Evolutionary conservation across 2,888 invertebrate species (phyloP), one percentile per base, ranked within the genome.

Genomic region (Corbicula japonica): DNA sequence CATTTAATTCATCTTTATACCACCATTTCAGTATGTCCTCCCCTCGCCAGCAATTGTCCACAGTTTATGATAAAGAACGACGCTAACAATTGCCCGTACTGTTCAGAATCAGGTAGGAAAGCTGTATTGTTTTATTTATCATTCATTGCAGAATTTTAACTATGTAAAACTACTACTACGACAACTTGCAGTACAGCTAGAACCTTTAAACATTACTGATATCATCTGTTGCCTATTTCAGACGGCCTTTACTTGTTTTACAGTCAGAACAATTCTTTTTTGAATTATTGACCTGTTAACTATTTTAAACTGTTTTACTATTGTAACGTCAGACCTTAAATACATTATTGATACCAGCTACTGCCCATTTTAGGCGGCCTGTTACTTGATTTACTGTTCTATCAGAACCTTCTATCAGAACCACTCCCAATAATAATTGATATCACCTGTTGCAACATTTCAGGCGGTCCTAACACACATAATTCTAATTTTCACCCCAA

Each of bases 21-120:
- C n/a, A n/a, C n/a, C n/a, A 41, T 61, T 62, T 30, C 62, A 62
- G 62, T 62, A 10, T 62, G 62, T 62, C 62, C 62, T 10, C 6
- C 62, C n/a, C 23, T 62, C 8, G 46, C 44, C 10, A 62, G 48
- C 62, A 62, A 62, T 30, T 62, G 62, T 46, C 62, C 62, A 32
- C 46, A 44, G n/a, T 62, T 62, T 21, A 30, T 62, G 62, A 18
- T 62, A 0, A 62, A 44, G n/a, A 21, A 46, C 21, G 62, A 62
- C 32, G 46, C 46, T 30, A 62, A 62, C 32, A 32, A 62, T 18
- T 62, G 62, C 23, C 32, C 62, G 0, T 44, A 46, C 6, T 62
- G 62, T 32, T 46, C 62, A 30, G 10, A 46, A n/a, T 30, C 62
- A 62, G 62, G 62, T 18, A 12, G 10, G 10, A 41, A 41, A 12